These are phyloP conservation scores for Lasiurus borealis DNA, from an alignment of 2,113 vertebrate species.

Conservation along the genomic window DNA sequence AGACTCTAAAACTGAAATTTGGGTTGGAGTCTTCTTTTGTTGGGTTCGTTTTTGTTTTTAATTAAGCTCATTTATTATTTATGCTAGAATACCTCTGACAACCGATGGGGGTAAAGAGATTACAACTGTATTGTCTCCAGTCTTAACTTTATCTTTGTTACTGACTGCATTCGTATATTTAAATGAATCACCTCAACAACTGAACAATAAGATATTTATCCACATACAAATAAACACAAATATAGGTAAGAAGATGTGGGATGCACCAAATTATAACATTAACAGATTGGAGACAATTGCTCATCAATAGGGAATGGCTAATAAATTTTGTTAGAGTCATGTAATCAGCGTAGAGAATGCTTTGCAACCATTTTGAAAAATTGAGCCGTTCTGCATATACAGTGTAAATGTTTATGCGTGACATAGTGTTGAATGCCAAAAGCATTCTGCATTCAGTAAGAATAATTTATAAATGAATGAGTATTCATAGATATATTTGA, in stretches of 20 bases:
- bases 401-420: background rate
- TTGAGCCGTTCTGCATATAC: background rate
- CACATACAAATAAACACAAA: background rate
- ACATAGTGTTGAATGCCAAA: background rate
- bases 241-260: background rate
- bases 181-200: background rate
- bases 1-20: conserved; percentile 42
- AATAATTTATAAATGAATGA: background rate
- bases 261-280: background rate
- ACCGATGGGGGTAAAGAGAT: fast-evolving
- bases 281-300: background rate
- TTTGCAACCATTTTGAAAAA: background rate
- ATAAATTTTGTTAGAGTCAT: background rate
- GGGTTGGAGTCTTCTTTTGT: background rate
- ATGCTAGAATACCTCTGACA: background rate
- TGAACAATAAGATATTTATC: background rate
- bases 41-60: conserved; percentile 47
- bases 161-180: background rate
- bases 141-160: background rate
- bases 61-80: conserved; percentile 16
- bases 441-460: background rate
- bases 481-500: background rate
- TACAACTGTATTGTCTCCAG: background rate
- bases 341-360: too few relatives aligned
- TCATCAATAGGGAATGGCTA: background rate